phyloP scores from a whole-genome alignment of 2,888 invertebrate species.

The Lydus trimaculatus region DNA sequence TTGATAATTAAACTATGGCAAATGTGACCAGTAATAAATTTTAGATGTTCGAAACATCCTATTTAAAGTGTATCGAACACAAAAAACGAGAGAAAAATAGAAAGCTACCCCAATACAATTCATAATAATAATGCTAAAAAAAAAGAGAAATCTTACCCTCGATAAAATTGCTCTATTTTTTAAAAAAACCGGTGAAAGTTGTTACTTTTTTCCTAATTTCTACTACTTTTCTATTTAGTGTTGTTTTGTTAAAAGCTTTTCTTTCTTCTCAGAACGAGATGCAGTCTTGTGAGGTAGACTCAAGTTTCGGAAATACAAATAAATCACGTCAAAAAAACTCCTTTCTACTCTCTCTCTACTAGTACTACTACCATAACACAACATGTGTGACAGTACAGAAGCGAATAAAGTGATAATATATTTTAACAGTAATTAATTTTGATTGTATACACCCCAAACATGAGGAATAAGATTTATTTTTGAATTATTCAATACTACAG shows the following conservation, averaged over 20 bases:
- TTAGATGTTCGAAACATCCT: constrained; percentile 10
- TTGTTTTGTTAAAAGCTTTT: constrained; percentile 3
- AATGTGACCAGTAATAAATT: constrained; percentile 18
- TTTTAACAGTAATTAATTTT: constrained; percentile 49
- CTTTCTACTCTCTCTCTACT: not conserved
- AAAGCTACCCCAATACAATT: constrained; percentile 8
- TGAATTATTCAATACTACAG: constrained; percentile 49
- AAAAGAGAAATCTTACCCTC: constrained; percentile 27
- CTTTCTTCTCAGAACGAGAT: not conserved
- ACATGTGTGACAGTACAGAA: constrained; percentile 27
- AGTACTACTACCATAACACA: not conserved
- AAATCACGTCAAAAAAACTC: not conserved
- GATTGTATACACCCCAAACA: constrained; percentile 31
- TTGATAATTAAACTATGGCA: constrained; percentile 44
- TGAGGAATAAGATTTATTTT: constrained; percentile 51
- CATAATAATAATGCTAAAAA: constrained; percentile 15
- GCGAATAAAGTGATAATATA: constrained; percentile 47
- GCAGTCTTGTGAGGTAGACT: not conserved
- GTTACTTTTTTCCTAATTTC: constrained; percentile 9
- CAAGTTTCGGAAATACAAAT: not conserved
- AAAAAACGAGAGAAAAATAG: constrained; percentile 21
- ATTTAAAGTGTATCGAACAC: constrained; percentile 1
- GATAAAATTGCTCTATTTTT: not conserved
- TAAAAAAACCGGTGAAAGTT: constrained; percentile 22
- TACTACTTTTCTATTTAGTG: constrained; percentile 2